Conservation (phyloP, 2,113 vertebrate species). For the Patagioenas fasciata region DNA sequence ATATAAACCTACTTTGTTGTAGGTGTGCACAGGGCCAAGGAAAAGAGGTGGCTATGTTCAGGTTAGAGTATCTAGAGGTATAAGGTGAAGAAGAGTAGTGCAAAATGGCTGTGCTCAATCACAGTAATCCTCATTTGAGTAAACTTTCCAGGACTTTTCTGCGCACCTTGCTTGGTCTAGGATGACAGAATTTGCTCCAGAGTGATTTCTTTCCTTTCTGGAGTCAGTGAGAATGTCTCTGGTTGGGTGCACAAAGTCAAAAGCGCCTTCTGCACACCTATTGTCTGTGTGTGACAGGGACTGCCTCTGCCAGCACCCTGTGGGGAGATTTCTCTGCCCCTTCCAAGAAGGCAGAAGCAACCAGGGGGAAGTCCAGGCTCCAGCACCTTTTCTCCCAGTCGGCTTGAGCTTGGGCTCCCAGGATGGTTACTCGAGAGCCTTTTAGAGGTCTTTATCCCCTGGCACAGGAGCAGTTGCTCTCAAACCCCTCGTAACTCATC, state of each 20-base stretch:
- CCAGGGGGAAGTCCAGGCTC: background rate
- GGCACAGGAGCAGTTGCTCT: background rate
- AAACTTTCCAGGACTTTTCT: background rate
- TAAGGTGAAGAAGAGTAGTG: background rate
- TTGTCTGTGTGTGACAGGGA: accelerated
- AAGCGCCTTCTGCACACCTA: background rate
- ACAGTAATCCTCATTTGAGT: background rate
- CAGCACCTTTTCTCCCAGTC: background rate
- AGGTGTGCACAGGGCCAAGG: background rate
- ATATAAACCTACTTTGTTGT: background rate
- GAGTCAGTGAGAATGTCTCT: background rate
- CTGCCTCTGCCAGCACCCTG: background rate
- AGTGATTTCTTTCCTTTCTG: background rate
- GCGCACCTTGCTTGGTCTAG: background rate
- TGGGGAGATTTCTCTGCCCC: background rate
- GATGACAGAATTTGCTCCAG: background rate
- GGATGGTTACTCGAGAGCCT: background rate
- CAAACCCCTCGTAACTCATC: background rate
- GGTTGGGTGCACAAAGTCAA: background rate
- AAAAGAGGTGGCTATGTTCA: background rate
- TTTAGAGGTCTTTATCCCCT: background rate
- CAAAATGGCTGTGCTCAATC: background rate
- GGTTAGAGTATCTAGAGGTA: background rate
- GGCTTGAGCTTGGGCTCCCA: background rate
- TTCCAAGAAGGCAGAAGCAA: background rate